A percentile compares a stretch with the other conserved stretches of the same genome.
Evolutionary conservation across 2,113 vertebrate species (phyloP).

Genomic region (Menidia beryllina): DNA sequence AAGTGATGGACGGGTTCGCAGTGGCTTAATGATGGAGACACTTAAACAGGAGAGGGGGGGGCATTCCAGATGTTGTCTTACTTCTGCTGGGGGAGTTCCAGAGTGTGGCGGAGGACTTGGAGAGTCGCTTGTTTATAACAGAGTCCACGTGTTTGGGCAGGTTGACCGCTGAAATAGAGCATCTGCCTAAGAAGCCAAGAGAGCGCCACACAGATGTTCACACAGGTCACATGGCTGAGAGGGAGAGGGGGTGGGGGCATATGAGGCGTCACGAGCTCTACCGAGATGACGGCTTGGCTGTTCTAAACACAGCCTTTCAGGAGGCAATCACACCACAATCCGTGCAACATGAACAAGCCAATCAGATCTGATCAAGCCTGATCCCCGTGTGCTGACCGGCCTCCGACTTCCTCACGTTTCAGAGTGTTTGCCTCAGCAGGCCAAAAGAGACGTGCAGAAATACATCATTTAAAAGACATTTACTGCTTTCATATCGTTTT

Average conservation of each 20-base stretch:
- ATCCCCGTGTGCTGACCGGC: not conserved
- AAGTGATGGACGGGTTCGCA: slow-evolving; percentile 55
- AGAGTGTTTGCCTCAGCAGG: not conserved
- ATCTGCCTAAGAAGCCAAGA: slow-evolving; percentile 95
- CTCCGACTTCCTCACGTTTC: not conserved
- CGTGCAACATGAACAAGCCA: not conserved
- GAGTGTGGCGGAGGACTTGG: slow-evolving; percentile 99
- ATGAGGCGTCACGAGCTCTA: slow-evolving; percentile 20
- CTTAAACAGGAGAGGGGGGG: slow-evolving; percentile 46
- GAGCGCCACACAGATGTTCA: slow-evolving; percentile 80
- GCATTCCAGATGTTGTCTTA: slow-evolving; percentile 85
- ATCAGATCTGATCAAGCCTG: slow-evolving; percentile 9
- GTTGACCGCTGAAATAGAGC: slow-evolving; percentile 98
- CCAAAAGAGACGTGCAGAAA: too few species aligned
- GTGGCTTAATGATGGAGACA: slow-evolving; percentile 59
- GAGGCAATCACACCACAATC: not conserved
- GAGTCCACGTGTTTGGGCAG: slow-evolving; percentile 99
- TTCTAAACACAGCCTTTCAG: slow-evolving; percentile 6
- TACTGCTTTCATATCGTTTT: too few species aligned
- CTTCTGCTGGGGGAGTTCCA: slow-evolving; percentile 99
- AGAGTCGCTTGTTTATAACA: slow-evolving; percentile 99
- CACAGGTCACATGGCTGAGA: slow-evolving; percentile 57
- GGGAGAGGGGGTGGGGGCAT: slow-evolving; percentile 10
- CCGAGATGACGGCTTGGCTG: slow-evolving; percentile 12
- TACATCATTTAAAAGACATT: too few species aligned